These are phyloP conservation scores for Astropecten irregularis DNA, from an alignment of 53 echinoderm and acorn worm species.

Conservation along the genomic window DNA sequence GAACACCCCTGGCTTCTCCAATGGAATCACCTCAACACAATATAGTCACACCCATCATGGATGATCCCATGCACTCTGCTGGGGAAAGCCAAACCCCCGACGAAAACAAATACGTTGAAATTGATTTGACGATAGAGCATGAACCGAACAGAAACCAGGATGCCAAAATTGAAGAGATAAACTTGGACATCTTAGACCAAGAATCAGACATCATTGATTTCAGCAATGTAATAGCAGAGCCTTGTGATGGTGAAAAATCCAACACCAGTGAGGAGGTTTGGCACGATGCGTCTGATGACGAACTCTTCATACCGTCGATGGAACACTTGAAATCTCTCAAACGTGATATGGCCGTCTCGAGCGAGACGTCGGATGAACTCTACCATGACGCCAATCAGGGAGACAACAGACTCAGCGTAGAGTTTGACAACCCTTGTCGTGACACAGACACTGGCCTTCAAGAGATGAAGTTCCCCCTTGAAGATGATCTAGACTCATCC, in stretches of 20 bases:
- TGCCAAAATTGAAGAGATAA: neutral
- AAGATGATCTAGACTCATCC: slow-evolving; percentile 30
- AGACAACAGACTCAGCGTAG: neutral
- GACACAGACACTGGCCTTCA: neutral
- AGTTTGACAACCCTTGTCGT: neutral
- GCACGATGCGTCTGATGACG: slow-evolving; percentile 4
- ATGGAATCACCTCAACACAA: slow-evolving; percentile 7
- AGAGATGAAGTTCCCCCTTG: slow-evolving; percentile 24
- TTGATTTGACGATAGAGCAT: neutral
- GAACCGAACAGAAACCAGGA: neutral
- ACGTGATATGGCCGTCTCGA: neutral
- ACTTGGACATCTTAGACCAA: slow-evolving; percentile 7
- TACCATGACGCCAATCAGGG: slow-evolving; percentile 13
- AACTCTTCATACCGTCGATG: neutral
- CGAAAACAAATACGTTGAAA: no score
- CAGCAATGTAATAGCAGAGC: neutral
- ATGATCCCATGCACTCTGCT: neutral
- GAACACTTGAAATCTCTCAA: neutral
- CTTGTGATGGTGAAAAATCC: neutral
- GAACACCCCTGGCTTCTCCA: slow-evolving; percentile 18
- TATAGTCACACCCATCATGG: neutral
- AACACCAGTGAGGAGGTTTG: neutral
- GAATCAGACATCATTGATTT: slow-evolving; percentile 40
- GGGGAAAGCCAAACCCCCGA: neutral
- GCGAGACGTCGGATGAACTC: neutral